Evolutionary conservation across 2,113 vertebrate species (phyloP).

Genomic region (Cyprinodon brontotheroides): DNA sequence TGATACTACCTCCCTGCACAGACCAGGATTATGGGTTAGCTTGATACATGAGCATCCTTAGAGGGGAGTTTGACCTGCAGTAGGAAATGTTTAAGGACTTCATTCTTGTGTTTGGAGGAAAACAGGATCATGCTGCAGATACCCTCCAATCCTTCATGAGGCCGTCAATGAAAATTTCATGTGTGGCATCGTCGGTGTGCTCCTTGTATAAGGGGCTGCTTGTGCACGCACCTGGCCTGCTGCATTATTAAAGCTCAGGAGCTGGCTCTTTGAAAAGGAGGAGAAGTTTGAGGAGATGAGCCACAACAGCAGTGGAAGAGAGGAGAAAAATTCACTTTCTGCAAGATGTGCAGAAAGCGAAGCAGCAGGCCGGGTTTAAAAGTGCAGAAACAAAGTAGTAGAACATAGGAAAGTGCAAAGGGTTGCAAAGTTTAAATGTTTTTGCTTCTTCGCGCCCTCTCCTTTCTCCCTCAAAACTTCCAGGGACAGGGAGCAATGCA

Average conservation of each 20-base stretch:
- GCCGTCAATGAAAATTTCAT: slow-evolving; percentile 74
- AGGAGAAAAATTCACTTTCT: slow-evolving; percentile 21
- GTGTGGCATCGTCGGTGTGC: slow-evolving; percentile 51
- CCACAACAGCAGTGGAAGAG: slow-evolving; percentile 5
- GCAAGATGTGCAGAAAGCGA: slow-evolving; percentile 11
- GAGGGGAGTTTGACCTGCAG: slow-evolving; percentile 36
- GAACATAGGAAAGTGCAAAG: slow-evolving; percentile 19
- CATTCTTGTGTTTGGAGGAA: slow-evolving; percentile 48
- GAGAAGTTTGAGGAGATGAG: slow-evolving; percentile 50
- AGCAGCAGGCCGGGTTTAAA: slow-evolving; percentile 20
- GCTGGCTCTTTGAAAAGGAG: slow-evolving; percentile 50
- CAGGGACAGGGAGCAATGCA: slow-evolving; percentile 1
- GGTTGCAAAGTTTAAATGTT: neutral
- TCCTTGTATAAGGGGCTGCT: slow-evolving; percentile 57
- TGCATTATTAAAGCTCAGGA: slow-evolving; percentile 78
- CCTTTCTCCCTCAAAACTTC: neutral
- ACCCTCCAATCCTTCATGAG: slow-evolving; percentile 59
- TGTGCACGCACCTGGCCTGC: slow-evolving; percentile 73
- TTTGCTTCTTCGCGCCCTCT: slow-evolving; percentile 10
- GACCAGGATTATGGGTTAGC: slow-evolving; percentile 19
- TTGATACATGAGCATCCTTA: slow-evolving; percentile 20
- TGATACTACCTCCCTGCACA: slow-evolving; percentile 20
- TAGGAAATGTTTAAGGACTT: slow-evolving; percentile 32
- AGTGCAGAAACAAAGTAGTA: slow-evolving; percentile 22
- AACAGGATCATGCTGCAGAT: slow-evolving; percentile 60